Evolutionary conservation across 2,797 vertebrate genomes (phyloP).

Genomic region (Darevskia mixta): DNA sequence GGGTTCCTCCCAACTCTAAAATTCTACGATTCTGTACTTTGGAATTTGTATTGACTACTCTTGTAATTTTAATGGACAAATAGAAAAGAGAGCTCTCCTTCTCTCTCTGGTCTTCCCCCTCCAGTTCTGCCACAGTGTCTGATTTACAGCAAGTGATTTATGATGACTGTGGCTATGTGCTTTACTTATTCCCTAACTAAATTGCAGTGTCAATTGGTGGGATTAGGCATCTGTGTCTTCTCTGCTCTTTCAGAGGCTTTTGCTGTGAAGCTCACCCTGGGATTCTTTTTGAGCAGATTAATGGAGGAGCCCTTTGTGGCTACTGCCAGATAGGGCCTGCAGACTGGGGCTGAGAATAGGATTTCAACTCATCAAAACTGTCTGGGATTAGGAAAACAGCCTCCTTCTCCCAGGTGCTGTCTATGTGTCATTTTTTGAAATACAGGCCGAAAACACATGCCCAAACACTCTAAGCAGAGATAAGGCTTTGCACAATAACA

Average conservation of each 20-base stretch:
- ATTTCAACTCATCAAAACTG: constrained; percentile 54
- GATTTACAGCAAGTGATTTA: constrained; percentile 26
- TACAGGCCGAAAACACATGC: constrained; percentile 38
- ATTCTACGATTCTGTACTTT: no score
- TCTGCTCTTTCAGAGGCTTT: constrained; percentile 38
- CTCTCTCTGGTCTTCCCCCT: background rate
- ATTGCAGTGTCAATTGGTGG: constrained; percentile 23
- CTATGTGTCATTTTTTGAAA: constrained; percentile 44
- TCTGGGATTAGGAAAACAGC: constrained; percentile 56
- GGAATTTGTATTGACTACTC: no score
- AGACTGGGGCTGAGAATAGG: constrained; percentile 35
- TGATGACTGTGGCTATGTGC: constrained; percentile 32
- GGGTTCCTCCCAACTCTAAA: no score
- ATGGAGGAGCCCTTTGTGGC: constrained; percentile 31
- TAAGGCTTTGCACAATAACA: constrained; percentile 37
- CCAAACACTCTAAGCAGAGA: constrained; percentile 46
- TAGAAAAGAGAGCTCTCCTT: constrained; percentile 36
- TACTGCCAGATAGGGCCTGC: constrained; percentile 40
- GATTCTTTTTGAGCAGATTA: constrained; percentile 54
- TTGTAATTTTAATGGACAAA: background rate
- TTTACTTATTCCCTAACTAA: constrained; percentile 51
- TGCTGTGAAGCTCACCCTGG: constrained; percentile 47
- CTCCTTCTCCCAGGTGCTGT: constrained; percentile 30
- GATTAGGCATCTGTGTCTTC: constrained; percentile 46
- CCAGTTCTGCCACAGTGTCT: background rate